These are phyloP conservation scores for Barypeithes pellucidus DNA, from an alignment of 2,888 invertebrate genomes.

Conservation along the genomic window DNA sequence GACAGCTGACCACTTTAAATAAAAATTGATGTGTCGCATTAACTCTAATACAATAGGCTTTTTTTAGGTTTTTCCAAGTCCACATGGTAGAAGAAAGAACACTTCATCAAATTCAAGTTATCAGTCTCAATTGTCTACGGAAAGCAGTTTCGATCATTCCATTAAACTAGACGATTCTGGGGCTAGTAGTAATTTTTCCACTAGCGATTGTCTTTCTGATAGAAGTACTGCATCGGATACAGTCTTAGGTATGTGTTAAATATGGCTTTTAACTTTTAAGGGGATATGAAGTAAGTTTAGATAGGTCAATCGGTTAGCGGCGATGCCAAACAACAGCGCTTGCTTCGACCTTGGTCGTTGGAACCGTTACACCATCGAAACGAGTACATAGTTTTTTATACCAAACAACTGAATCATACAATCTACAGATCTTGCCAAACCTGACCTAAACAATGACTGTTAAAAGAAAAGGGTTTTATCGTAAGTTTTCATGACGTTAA, in stretches of 20 bases:
- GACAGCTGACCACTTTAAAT: no score
- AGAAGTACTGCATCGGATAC: slow-evolving; percentile 67
- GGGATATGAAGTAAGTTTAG: no score
- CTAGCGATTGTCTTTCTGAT: slow-evolving; percentile 65
- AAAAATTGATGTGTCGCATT: no score
- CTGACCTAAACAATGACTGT: background rate
- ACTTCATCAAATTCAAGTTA: slow-evolving; percentile 57
- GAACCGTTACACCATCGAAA: no score
- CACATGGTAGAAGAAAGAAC: slow-evolving; percentile 53
- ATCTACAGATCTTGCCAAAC: background rate
- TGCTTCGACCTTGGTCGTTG: no score
- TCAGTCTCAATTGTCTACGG: slow-evolving; percentile 58
- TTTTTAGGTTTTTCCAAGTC: slow-evolving; percentile 66
- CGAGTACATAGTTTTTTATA: no score
- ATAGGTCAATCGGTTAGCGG: no score
- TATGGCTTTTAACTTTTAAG: no score
- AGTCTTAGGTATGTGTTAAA: slow-evolving; percentile 60
- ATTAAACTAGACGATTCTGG: slow-evolving; percentile 65
- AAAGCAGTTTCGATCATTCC: slow-evolving; percentile 64
- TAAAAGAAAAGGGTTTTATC: slow-evolving; percentile 2
- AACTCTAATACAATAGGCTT: no score
- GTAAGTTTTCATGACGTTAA: slow-evolving; percentile 4
- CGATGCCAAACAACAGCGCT: no score
- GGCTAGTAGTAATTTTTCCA: slow-evolving; percentile 64
- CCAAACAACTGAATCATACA: no score